These are phyloP conservation scores for Silvanus unidentatus DNA, from an alignment of 2,888 invertebrate species.

Conservation along the genomic window DNA sequence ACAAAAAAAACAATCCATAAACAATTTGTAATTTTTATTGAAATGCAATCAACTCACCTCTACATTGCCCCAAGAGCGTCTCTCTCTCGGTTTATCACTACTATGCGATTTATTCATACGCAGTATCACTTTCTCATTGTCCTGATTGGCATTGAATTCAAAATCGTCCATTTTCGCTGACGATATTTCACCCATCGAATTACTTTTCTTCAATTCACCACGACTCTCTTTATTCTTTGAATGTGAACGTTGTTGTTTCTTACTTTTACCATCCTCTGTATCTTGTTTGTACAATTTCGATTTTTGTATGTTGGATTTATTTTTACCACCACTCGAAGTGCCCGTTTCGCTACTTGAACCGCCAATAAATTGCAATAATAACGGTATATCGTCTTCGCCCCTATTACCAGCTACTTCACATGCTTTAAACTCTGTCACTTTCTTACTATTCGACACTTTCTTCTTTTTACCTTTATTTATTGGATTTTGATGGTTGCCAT, in stretches of 20 bases:
- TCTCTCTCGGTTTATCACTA: slow-evolving; percentile 34
- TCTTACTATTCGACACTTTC: slow-evolving; percentile 37
- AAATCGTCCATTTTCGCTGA: slow-evolving; percentile 49
- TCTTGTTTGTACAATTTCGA: slow-evolving; percentile 35
- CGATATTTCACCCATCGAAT: slow-evolving; percentile 76
- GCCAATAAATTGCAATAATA: slow-evolving; percentile 72
- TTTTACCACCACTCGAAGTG: slow-evolving; percentile 34
- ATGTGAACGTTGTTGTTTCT: slow-evolving; percentile 30
- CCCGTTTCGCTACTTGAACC: slow-evolving; percentile 52
- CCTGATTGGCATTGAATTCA: slow-evolving; percentile 27
- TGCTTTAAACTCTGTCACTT: background rate
- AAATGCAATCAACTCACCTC: slow-evolving; percentile 26
- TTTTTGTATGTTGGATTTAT: slow-evolving; percentile 28
- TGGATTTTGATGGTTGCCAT: slow-evolving; percentile 60
- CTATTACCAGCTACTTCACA: slow-evolving; percentile 57
- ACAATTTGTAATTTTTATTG: background rate
- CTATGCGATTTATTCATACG: slow-evolving; percentile 32
- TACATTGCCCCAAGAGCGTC: slow-evolving; percentile 39
- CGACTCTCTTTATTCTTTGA: slow-evolving; percentile 35
- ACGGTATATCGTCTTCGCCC: slow-evolving; percentile 68
- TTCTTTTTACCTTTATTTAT: slow-evolving; percentile 47
- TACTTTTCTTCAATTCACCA: slow-evolving; percentile 59
- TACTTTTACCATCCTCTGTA: slow-evolving; percentile 32
- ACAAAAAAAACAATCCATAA: slow-evolving; percentile 6
- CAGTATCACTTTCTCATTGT: slow-evolving; percentile 32